Evolutionary conservation across 2,888 invertebrate species (phyloP).

Genomic region (Spisula solida): DNA sequence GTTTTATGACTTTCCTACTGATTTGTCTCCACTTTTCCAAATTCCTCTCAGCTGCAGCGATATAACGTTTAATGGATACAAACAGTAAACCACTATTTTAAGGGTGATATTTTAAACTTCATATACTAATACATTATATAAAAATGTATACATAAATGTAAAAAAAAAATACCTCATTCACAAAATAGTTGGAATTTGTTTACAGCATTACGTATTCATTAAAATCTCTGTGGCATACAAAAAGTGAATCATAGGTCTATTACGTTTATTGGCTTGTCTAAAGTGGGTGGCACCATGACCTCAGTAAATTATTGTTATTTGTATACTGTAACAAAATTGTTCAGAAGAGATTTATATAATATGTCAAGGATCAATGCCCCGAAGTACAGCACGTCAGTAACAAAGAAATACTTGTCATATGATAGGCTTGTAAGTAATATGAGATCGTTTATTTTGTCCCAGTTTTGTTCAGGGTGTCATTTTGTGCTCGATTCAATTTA

Average conservation of each 20-base stretch:
- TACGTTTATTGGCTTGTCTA: background rate
- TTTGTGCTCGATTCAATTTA: background rate
- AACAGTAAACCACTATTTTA: too few relatives aligned
- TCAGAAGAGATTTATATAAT: constrained; percentile 18
- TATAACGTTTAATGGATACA: too few relatives aligned
- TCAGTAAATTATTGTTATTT: constrained; percentile 9
- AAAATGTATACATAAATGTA: background rate
- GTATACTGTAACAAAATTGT: constrained; percentile 18
- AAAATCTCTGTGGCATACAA: background rate
- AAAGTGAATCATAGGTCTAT: background rate
- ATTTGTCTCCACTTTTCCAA: too few relatives aligned
- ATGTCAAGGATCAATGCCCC: background rate
- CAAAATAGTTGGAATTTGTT: constrained; percentile 8
- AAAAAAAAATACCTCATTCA: background rate
- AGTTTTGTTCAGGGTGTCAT: background rate
- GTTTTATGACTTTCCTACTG: too few relatives aligned
- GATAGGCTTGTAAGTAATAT: constrained; percentile 6
- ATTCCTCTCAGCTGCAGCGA: too few relatives aligned
- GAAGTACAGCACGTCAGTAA: background rate
- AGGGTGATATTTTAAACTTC: too few relatives aligned
- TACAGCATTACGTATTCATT: too few relatives aligned
- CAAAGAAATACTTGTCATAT: background rate
- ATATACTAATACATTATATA: too few relatives aligned
- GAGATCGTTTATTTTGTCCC: constrained; percentile 5
- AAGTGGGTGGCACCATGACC: background rate